Conservation (phyloP, 2,797 vertebrate species). For the Aldrovandia affinis region DNA sequence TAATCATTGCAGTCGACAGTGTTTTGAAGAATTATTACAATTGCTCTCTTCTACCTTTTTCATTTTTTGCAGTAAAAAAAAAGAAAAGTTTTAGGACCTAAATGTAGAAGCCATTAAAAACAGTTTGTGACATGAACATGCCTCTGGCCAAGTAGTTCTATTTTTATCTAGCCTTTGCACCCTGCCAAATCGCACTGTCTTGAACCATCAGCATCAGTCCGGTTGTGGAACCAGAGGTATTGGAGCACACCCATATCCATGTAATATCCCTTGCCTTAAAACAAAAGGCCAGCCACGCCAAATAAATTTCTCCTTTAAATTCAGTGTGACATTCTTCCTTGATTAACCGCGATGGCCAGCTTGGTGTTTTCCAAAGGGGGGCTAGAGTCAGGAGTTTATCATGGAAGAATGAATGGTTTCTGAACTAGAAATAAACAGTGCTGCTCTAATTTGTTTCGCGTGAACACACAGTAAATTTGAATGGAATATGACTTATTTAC, state of each 20-base stretch:
- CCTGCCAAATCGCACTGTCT: conserved; percentile 1
- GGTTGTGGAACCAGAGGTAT: neutral
- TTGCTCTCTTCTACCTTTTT: too few relatives aligned
- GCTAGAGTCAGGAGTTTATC: neutral
- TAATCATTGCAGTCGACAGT: too few relatives aligned
- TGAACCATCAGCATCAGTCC: neutral
- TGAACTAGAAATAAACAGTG: neutral
- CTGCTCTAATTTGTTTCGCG: neutral
- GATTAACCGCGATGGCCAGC: neutral
- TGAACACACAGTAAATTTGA: too few relatives aligned
- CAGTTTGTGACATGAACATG: neutral
- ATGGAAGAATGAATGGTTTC: neutral
- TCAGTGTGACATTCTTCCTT: neutral
- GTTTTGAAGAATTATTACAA: too few relatives aligned
- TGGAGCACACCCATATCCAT: neutral
- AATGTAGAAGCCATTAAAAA: neutral
- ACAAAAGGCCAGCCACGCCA: neutral
- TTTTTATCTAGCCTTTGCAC: neutral
- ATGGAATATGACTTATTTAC: neutral
- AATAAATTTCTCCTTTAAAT: neutral
- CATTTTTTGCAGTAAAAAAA: too few relatives aligned
- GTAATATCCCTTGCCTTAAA: neutral
- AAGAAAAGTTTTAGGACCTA: neutral
- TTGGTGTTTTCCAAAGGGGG: neutral
- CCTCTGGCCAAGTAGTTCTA: neutral